These are phyloP conservation scores for Araneus ventricosus DNA, from an alignment of 1,140 invertebrate species.

Conservation along the genomic window DNA sequence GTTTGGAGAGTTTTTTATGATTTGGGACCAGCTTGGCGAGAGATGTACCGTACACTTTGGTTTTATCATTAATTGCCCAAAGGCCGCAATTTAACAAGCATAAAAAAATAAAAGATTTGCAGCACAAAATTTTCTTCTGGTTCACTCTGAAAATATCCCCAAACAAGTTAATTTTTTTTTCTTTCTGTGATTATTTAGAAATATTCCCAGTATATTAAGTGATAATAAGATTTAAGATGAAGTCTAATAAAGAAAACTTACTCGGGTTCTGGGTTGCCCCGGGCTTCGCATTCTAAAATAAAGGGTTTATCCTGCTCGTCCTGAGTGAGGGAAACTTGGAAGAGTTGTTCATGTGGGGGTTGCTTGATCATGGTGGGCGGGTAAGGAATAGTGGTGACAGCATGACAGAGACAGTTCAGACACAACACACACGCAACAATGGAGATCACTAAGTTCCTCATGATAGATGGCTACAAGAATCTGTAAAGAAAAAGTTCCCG, in stretches of 20 bases:
- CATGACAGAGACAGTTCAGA: not conserved
- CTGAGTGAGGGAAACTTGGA: constrained; percentile 88
- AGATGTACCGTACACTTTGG: no score
- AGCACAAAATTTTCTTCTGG: no score
- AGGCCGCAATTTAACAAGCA: no score
- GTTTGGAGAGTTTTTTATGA: no score
- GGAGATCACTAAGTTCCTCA: not conserved
- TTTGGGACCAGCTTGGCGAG: no score
- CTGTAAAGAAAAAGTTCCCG: not conserved
- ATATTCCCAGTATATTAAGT: no score
- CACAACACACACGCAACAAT: not conserved
- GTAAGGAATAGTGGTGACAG: constrained; percentile 80
- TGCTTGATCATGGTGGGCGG: constrained; percentile 94
- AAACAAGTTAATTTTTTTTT: not conserved
- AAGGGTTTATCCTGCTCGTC: constrained; percentile 96
- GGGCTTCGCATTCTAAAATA: constrained; percentile 96
- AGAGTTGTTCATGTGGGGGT: constrained; percentile 92
- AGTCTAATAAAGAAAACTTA: constrained; percentile 81
- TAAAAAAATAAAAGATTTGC: no score
- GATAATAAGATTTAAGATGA: no score
- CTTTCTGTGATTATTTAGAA: not conserved
- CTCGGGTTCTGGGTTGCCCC: constrained; percentile 93
- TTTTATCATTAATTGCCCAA: no score
- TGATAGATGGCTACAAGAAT: not conserved
- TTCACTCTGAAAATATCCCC: not conserved